These are phyloP conservation scores for Fopius arisanus DNA, from an alignment of 1,140 invertebrate genomes.

Conservation along the genomic window DNA sequence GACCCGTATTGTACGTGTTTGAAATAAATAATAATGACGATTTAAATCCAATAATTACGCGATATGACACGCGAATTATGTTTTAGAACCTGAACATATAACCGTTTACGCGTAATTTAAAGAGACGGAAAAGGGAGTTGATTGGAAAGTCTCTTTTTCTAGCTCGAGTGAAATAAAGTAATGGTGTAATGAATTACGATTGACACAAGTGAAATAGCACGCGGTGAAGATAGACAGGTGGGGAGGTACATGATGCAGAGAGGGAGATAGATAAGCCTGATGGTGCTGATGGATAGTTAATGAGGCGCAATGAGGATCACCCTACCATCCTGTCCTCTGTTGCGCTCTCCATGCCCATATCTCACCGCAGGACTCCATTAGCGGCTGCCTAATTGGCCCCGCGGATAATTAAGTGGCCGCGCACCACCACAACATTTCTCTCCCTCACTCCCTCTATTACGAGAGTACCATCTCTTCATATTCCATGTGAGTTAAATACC, in stretches of 20 bases:
- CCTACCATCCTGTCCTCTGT: slow-evolving; percentile 23
- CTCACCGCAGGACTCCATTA: slow-evolving; percentile 43
- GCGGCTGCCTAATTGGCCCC: slow-evolving; percentile 40
- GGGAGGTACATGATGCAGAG: not conserved
- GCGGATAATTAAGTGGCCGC: slow-evolving; percentile 41
- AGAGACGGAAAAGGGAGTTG: no score
- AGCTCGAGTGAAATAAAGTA: no score
- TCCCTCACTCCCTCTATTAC: slow-evolving; percentile 14
- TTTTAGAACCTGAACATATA: no score
- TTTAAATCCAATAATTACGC: no score
- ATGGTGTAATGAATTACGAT: no score
- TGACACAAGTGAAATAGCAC: no score
- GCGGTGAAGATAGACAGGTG: not conserved
- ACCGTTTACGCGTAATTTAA: no score
- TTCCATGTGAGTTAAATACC: not conserved
- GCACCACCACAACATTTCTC: slow-evolving; percentile 20
- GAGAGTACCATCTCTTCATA: not conserved
- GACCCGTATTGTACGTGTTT: no score
- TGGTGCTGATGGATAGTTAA: slow-evolving; percentile 43
- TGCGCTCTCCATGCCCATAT: slow-evolving; percentile 29
- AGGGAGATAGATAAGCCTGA: slow-evolving; percentile 25
- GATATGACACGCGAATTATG: no score
- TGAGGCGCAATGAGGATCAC: slow-evolving; percentile 39
- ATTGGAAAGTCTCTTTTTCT: no score
- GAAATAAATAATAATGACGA: no score